Evolutionary conservation across 2,113 vertebrate genomes (phyloP), one percentile per base, ranked within the genome.

Genomic region (Ammodytes marinus): DNA sequence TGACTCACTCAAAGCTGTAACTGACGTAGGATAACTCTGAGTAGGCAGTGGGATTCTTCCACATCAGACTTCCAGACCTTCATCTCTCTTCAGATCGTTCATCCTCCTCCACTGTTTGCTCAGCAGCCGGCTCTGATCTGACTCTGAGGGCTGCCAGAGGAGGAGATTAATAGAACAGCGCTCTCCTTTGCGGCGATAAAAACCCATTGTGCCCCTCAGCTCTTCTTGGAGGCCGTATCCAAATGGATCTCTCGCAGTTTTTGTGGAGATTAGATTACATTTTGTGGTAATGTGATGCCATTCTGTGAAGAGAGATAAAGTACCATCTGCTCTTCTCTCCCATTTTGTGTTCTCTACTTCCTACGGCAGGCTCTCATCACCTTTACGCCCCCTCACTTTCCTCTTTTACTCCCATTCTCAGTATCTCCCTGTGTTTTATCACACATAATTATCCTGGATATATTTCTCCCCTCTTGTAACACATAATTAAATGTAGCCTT

Each of bases 241-340:
- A 86, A 86, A 89, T 79, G 77, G 83, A 90, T 92, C 89, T 82
- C 83, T 75, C 8, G 79, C 85, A 86, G 74, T 83, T 89, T 27
- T 85, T 73, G 86, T 50, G 82, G 68, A 85, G 91, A 90, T 90
- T 61, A 88, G 85, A 89, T 90, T 74, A 80, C 74, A 86, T 88
- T 83, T 86, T 78, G 85, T 75, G 83, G 80, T 86, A 87, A 91
- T 84, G 82, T 65, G 86, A 82, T 80, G 86, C 74, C 65, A 15
- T 80, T 87, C 73, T 87, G 86, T 74, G 75, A 69, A 57, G 68
- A 75, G 61, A 90, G 80, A 87, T 84, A 68, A 86, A 87, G 63
- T 4, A 64, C 83, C 86, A 87, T 89, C 85, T 90, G 88, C 86
- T 88, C 69, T 45, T 76, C 70, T 74, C 58, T 74, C 79, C 80